These are phyloP conservation scores for Actias luna DNA, from an alignment of 2,888 invertebrate species.

Conservation along the genomic window DNA sequence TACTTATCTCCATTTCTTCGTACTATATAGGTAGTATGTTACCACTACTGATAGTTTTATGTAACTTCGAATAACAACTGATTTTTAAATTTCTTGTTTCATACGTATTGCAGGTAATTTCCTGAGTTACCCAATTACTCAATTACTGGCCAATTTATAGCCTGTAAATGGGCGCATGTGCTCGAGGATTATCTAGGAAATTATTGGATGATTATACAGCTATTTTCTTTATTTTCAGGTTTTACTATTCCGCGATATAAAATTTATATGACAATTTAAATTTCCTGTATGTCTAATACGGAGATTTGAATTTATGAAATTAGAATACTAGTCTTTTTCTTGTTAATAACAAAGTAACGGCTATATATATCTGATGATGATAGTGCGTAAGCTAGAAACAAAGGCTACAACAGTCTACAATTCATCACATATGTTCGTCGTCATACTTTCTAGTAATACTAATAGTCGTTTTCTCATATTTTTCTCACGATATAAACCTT, in stretches of 20 bases:
- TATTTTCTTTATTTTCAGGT: conserved; percentile 13
- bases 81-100: neutral
- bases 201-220: neutral
- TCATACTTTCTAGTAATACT: no score
- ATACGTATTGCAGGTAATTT: conserved; percentile 29
- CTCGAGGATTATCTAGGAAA: conserved; percentile 8
- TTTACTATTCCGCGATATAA: neutral
- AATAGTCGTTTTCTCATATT: no score
- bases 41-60: neutral
- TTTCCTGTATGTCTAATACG: neutral
- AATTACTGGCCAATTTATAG: conserved; percentile 34
- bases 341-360: no score
- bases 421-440: no score
- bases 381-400: no score
- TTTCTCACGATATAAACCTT: no score
- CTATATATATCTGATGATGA: no score
- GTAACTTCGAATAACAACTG: neutral
- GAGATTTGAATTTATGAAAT: no score
- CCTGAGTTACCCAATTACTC: no score
- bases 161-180: conserved; percentile 29
- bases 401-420: no score
- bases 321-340: no score
- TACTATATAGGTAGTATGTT: neutral
- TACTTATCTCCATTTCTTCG: conserved; percentile 4
- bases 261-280: neutral